Evolutionary conservation across 2,888 invertebrate species (phyloP).

Genomic region (Drosophila phalerata): DNA sequence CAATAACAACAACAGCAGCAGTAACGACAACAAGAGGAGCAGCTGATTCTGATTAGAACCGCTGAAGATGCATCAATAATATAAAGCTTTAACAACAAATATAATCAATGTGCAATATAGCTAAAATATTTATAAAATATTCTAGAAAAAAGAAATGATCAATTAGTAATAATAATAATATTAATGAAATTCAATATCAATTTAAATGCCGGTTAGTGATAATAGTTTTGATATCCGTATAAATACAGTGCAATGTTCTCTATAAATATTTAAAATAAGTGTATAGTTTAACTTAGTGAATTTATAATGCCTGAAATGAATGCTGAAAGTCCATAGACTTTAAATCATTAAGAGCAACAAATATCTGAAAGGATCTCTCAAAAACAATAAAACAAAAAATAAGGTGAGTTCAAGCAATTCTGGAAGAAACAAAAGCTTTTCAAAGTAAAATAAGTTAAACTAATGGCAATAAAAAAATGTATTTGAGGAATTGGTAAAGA

Average conservation of each 20-base stretch:
- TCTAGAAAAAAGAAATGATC: constrained; percentile 40
- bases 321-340: constrained; percentile 38
- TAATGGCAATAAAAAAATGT: neutral
- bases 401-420: constrained; percentile 8
- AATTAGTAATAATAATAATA: constrained; percentile 27
- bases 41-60: constrained; percentile 58
- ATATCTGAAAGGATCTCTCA: neutral
- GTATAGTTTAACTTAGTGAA: constrained; percentile 37
- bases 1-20: constrained; percentile 1
- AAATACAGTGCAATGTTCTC: constrained; percentile 47
- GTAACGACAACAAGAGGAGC: constrained; percentile 28
- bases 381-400: neutral
- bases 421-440: neutral
- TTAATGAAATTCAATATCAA: constrained; percentile 18
- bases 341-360: constrained; percentile 9
- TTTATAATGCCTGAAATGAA: constrained; percentile 46
- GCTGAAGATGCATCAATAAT: constrained; percentile 40
- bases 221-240: constrained; percentile 29
- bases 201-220: constrained; percentile 61
- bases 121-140: constrained; percentile 67
- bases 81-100: constrained; percentile 63
- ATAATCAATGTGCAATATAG: constrained; percentile 68
- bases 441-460: neutral
- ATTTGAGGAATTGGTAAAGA: no score
- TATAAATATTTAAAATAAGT: constrained; percentile 17